Percentiles rank a stretch among this genome's conserved stretches.
Conservation (phyloP, 1,140 invertebrate genomes). For the Apis florea region DNA sequence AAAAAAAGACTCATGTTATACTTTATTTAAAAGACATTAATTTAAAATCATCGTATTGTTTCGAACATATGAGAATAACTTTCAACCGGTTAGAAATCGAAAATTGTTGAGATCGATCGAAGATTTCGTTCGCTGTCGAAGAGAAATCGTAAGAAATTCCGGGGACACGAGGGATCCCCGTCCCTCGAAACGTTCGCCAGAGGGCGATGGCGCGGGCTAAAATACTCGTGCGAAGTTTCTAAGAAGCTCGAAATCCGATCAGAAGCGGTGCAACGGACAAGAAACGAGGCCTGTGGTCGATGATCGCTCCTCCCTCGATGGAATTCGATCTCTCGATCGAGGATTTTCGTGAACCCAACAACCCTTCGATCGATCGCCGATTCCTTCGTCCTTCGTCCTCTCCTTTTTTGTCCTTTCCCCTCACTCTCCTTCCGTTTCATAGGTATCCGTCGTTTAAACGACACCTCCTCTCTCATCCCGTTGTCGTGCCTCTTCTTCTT, state of each 20-base stretch:
- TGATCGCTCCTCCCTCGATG: constrained; percentile 38
- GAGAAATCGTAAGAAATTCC: no score
- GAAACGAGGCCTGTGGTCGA: constrained; percentile 51
- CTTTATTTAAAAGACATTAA: no score
- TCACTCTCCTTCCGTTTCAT: background rate
- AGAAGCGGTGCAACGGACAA: constrained; percentile 26
- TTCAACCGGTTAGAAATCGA: no score
- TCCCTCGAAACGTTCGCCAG: no score
- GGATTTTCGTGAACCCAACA: constrained; percentile 47
- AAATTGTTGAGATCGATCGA: no score
- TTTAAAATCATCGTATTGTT: no score
- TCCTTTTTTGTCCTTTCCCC: background rate
- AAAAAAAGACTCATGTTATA: no score
- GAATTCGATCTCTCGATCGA: constrained; percentile 66
- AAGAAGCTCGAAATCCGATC: constrained; percentile 58
- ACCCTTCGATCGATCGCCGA: constrained; percentile 40
- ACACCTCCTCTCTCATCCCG: constrained; percentile 19
- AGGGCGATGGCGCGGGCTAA: constrained; percentile 1
- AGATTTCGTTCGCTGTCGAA: no score
- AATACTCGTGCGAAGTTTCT: constrained; percentile 56
- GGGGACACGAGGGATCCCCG: background rate
- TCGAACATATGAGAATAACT: no score
- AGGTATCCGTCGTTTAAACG: background rate
- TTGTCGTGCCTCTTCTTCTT: background rate
- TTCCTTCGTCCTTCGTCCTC: constrained; percentile 12